Percentiles rank a stretch among this genome's conserved stretches.
phyloP scores from a whole-genome alignment of 2,797 vertebrate genomes.

The Cephalopachus bancanus region DNA sequence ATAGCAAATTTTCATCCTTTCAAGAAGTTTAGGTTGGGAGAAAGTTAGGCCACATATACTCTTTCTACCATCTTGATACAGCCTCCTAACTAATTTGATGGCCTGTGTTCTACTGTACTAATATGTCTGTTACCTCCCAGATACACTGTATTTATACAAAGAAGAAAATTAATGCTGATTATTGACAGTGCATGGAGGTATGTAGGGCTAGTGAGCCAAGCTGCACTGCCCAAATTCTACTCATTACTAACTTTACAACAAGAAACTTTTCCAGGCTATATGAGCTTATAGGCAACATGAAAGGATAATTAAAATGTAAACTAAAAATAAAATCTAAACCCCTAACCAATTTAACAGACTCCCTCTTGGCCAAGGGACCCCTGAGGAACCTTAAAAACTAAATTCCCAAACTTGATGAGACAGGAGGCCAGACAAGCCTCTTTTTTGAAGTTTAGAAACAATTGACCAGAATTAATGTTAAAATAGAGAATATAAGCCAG shows the following conservation, averaged over 20 bases:
- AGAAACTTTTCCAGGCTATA: neutral
- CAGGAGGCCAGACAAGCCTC: neutral
- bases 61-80: neutral
- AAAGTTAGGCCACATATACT: neutral
- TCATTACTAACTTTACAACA: neutral
- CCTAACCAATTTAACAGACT: neutral
- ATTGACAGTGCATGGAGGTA: accelerated
- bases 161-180: accelerated
- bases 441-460: neutral
- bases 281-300: accelerated
- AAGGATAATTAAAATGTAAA: neutral
- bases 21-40: neutral
- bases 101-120: neutral
- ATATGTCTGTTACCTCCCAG: neutral
- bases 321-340: neutral
- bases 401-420: neutral
- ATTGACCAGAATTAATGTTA: neutral
- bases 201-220: accelerated
- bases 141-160: neutral
- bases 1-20: neutral
- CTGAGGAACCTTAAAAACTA: neutral
- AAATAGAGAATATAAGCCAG: neutral
- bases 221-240: neutral
- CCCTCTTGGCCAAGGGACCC: neutral
- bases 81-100: neutral